These are phyloP conservation scores for Gallinago stenura DNA, from an alignment of 2,797 vertebrate genomes.

Conservation along the genomic window DNA sequence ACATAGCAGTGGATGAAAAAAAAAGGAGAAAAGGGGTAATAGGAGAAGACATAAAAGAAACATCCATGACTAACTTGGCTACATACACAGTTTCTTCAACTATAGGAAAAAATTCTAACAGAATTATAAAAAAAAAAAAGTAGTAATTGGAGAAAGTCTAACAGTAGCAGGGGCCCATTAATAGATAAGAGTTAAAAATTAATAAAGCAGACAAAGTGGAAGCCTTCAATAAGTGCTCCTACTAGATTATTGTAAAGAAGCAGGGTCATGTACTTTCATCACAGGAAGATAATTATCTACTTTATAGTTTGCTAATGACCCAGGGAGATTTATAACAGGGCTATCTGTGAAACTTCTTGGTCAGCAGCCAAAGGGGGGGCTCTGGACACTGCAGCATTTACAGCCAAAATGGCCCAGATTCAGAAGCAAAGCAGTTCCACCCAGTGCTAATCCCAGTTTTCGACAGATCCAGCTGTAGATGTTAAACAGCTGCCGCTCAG, in stretches of 20 bases:
- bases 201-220: slow-evolving; percentile 39
- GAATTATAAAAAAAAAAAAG: not conserved
- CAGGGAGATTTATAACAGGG: not conserved
- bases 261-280: not conserved
- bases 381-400: not conserved
- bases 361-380: not conserved
- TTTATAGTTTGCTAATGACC: slow-evolving; percentile 35
- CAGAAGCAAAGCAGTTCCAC: not conserved
- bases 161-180: not conserved
- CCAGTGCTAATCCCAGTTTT: not conserved
- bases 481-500: not conserved
- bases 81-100: not conserved
- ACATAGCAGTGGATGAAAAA: not conserved
- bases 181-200: slow-evolving; percentile 44
- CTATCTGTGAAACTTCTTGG: not conserved
- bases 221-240: slow-evolving; percentile 50
- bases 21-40: not conserved
- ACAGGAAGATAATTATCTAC: slow-evolving; percentile 31
- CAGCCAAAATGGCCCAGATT: not conserved
- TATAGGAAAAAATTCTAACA: not conserved
- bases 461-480: not conserved
- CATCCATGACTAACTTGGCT: not conserved
- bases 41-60: not conserved
- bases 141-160: not conserved
- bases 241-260: slow-evolving; percentile 27